Conservation (phyloP, 2,113 vertebrate genomes). For the Phoxinus phoxinus region DNA sequence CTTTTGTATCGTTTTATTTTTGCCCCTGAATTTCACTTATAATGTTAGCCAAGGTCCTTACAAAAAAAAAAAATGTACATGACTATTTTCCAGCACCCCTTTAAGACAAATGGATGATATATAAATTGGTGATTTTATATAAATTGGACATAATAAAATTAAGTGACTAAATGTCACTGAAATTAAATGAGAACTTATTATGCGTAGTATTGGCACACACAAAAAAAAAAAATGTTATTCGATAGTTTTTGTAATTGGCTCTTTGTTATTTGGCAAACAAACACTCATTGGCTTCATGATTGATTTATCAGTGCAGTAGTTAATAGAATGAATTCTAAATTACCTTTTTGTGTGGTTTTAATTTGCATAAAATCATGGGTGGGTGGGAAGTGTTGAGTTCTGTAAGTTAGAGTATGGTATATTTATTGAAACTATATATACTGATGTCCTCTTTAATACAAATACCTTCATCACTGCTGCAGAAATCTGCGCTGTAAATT, state of each 20-base stretch:
- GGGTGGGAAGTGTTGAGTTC: neutral
- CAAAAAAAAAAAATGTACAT: neutral
- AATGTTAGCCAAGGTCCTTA: neutral
- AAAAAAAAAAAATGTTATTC: no score
- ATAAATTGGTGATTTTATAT: no score
- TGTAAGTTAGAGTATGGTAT: neutral
- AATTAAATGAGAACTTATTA: neutral
- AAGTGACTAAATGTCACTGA: neutral
- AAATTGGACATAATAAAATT: neutral
- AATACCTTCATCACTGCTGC: neutral
- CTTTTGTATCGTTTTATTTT: neutral
- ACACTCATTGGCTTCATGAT: no score
- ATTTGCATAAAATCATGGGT: neutral
- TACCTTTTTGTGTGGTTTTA: neutral
- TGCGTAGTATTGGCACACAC: no score
- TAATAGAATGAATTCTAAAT: neutral
- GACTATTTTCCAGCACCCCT: neutral
- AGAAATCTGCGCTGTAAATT: neutral
- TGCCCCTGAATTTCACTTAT: neutral
- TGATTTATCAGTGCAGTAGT: neutral
- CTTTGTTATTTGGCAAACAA: no score
- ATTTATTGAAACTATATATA: neutral
- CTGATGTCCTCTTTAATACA: constrained; percentile 6
- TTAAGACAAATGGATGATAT: no score
- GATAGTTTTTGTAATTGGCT: no score